A percentile compares a stretch with the other conserved stretches of the same genome.
Conservation (phyloP, 1,140 invertebrate species). For the Grapholita molesta region DNA sequence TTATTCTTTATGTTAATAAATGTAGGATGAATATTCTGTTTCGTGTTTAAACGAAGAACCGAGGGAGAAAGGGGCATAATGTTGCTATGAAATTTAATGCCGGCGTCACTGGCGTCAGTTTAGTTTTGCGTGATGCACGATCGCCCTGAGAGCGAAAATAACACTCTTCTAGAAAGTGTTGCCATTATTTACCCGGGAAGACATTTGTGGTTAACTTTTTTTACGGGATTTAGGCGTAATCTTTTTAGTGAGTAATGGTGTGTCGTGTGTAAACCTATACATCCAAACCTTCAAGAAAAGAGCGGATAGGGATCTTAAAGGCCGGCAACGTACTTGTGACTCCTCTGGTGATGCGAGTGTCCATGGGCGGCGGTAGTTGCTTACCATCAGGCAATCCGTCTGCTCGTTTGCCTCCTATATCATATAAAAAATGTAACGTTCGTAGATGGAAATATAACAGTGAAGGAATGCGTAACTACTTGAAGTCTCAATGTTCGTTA, state of each 20-base stretch:
- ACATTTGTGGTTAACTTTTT: background rate
- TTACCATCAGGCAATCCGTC: no score
- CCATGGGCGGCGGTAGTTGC: no score
- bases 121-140: background rate
- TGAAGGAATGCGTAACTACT: no score
- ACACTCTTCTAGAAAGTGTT: background rate
- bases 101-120: background rate
- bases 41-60: background rate
- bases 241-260: background rate
- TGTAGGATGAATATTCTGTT: slow-evolving; percentile 18
- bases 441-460: no score
- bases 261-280: no score
- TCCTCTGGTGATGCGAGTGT: no score
- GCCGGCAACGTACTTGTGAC: no score
- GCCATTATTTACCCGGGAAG: background rate
- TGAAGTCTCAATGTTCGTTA: no score
- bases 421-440: no score
- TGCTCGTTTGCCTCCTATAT: no score
- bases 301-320: no score
- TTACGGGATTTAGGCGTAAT: background rate
- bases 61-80: background rate
- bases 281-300: no score
- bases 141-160: background rate
- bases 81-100: background rate
- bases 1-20: slow-evolving; percentile 20